These are phyloP conservation scores for Dicyrtomina minuta DNA, from an alignment of 2,888 invertebrate species.

Conservation along the genomic window DNA sequence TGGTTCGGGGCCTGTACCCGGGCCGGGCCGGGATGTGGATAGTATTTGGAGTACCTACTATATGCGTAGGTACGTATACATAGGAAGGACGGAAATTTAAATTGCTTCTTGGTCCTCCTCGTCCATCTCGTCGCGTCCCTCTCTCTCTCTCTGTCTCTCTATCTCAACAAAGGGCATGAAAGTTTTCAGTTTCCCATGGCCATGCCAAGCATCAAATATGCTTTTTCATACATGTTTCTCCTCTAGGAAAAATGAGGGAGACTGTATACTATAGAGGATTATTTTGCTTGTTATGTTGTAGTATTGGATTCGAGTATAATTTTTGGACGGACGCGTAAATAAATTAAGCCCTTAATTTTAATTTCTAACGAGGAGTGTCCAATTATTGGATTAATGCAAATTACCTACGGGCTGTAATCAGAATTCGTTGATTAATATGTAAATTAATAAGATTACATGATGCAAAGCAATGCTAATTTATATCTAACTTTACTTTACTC, in stretches of 20 bases:
- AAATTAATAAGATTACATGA: conserved; percentile 55
- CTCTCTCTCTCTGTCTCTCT: background rate
- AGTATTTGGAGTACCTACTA: too few relatives aligned
- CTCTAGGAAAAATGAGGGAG: too few relatives aligned
- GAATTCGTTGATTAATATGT: conserved; percentile 54
- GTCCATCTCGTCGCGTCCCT: background rate
- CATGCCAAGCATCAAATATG: too few relatives aligned
- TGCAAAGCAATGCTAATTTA: conserved; percentile 55
- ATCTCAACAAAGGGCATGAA: background rate
- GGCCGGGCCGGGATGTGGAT: too few relatives aligned
- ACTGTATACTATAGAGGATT: background rate
- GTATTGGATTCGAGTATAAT: conserved; percentile 49
- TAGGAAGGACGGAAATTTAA: too few relatives aligned
- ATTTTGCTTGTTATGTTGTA: background rate
- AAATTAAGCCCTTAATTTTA: conserved; percentile 54
- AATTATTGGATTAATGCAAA: conserved; percentile 55
- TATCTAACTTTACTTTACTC: conserved; percentile 47
- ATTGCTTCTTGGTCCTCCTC: background rate
- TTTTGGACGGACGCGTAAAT: conserved; percentile 53
- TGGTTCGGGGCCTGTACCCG: too few relatives aligned
- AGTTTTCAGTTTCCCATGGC: background rate
- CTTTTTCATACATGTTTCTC: too few relatives aligned
- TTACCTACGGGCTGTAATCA: conserved; percentile 54
- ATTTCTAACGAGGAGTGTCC: conserved; percentile 54
- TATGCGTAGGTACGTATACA: too few relatives aligned